Conservation (phyloP, 2,797 vertebrate genomes). For the Premnoplex brunnescens region DNA sequence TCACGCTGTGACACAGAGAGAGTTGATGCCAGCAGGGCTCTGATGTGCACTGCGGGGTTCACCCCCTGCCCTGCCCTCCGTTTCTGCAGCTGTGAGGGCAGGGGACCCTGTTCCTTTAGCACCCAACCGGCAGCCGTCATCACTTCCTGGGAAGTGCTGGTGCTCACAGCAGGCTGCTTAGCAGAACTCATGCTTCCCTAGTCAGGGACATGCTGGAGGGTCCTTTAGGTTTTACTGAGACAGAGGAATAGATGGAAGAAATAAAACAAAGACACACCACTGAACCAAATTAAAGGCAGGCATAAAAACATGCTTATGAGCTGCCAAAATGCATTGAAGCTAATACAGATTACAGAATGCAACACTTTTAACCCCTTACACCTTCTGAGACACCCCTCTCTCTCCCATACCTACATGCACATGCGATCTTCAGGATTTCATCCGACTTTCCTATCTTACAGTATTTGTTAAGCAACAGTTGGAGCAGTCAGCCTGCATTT, state of each 20-base stretch:
- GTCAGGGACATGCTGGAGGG: accelerated
- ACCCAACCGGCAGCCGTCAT: not conserved
- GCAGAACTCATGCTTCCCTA: not conserved
- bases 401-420: not conserved
- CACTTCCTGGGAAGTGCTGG: accelerated
- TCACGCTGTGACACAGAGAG: not conserved
- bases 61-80: not conserved
- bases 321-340: not conserved
- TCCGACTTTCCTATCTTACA: not conserved
- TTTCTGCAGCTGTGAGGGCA: not conserved
- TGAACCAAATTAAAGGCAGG: not conserved
- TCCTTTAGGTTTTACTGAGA: not conserved
- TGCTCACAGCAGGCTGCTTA: accelerated
- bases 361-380: not conserved
- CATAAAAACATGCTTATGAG: not conserved
- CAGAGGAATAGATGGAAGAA: not conserved
- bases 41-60: not conserved
- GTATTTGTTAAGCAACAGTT: not conserved
- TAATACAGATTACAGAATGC: not conserved
- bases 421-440: not conserved
- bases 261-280: not conserved
- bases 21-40: not conserved
- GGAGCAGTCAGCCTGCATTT: not conserved
- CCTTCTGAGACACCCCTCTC: not conserved
- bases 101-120: accelerated